Percentiles rank a stretch among this genome's conserved stretches.
These are phyloP conservation scores for Charina bottae DNA, from an alignment of 2,113 vertebrate species.

Conservation along the genomic window DNA sequence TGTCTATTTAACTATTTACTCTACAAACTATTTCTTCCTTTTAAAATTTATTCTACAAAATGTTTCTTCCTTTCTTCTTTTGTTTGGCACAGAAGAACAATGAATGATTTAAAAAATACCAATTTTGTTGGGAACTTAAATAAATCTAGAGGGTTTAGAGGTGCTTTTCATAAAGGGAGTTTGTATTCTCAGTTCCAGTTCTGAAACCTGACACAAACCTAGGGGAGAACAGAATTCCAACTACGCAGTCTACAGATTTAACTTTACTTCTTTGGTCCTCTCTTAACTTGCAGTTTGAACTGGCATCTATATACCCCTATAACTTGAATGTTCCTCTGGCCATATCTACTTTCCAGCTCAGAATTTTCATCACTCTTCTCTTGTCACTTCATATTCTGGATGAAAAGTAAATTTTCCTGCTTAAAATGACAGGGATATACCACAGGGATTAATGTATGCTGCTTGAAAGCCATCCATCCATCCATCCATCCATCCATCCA, in stretches of 20 bases:
- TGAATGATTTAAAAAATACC: not conserved
- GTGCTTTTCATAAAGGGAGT: not conserved
- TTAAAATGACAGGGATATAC: too few species aligned
- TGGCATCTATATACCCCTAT: too few species aligned
- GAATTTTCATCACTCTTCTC: too few species aligned
- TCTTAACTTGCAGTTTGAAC: too few species aligned
- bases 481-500: too few species aligned
- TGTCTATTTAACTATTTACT: not conserved
- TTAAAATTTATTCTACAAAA: not conserved
- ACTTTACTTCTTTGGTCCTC: not conserved
- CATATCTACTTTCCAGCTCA: too few species aligned
- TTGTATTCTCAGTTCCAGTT: not conserved
- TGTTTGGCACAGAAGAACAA: not conserved
- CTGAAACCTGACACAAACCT: not conserved
- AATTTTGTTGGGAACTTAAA: not conserved
- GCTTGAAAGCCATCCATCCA: too few species aligned
- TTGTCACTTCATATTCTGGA: too few species aligned
- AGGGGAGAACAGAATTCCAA: conserved; percentile 14
- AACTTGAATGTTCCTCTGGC: too few species aligned
- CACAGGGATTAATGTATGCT: too few species aligned
- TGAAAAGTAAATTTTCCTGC: too few species aligned
- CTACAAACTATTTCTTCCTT: not conserved
- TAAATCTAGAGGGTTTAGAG: not conserved
- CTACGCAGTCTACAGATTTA: not conserved
- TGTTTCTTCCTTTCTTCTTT: not conserved